Evolutionary conservation across 2,797 vertebrate species (phyloP).

Genomic region (Crenuchus spilurus): DNA sequence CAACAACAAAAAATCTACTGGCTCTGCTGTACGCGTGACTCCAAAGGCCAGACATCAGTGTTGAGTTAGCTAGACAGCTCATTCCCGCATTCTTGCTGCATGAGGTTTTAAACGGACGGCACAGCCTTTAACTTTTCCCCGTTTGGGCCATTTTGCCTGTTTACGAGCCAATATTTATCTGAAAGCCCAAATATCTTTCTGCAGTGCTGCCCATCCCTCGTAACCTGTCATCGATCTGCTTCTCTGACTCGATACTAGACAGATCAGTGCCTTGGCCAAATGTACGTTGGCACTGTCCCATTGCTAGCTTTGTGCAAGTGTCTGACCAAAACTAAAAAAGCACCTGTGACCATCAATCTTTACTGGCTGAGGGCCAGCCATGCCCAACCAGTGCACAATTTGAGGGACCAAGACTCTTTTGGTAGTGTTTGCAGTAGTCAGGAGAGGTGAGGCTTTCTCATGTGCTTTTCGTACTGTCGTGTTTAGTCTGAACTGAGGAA

Average conservation of each 20-base stretch:
- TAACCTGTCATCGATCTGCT: conserved; percentile 50
- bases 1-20: background rate
- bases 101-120: background rate
- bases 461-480: conserved; percentile 64
- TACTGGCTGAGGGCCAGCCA: conserved; percentile 24
- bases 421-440: conserved; percentile 47
- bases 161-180: conserved; percentile 16
- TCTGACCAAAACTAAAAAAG: background rate
- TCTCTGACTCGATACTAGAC: conserved; percentile 48
- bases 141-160: background rate
- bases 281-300: conserved; percentile 39
- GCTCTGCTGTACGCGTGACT: background rate
- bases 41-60: background rate
- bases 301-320: conserved; percentile 48
- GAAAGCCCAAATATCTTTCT: conserved; percentile 2
- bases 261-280: conserved; percentile 73
- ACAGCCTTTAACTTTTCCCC: background rate
- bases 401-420: conserved; percentile 65
- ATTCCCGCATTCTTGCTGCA: conserved; percentile 3
- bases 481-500: conserved; percentile 43
- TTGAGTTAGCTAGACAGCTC: background rate
- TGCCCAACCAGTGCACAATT: conserved; percentile 63
- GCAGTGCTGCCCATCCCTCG: conserved; percentile 22
- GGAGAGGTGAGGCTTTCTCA: conserved; percentile 41
- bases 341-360: background rate